phyloP scores from a whole-genome alignment of 2,113 vertebrate species.

The Protomyctophum bolini region DNA sequence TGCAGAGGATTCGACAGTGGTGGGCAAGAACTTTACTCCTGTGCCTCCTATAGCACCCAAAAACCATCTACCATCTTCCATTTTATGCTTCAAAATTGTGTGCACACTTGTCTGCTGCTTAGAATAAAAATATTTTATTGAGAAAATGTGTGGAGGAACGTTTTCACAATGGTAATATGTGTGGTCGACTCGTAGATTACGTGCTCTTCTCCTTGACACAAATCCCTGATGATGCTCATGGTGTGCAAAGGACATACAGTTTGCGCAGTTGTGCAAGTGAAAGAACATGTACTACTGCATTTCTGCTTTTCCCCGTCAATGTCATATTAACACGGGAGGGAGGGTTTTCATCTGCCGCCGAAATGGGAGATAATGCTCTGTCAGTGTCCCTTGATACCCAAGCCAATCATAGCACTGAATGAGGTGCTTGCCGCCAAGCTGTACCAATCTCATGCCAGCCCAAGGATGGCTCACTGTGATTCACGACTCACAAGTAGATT shows the following conservation, averaged over 20 bases:
- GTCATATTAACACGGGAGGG: conserved; percentile 37
- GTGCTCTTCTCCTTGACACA: neutral
- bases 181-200: no score
- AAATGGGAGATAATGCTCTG: conserved; percentile 17
- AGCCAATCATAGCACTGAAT: conserved; percentile 1
- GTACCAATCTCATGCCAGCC: conserved; percentile 27
- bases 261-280: conserved; percentile 49
- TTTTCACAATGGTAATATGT: no score
- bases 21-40: no score
- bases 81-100: no score
- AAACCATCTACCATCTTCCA: no score
- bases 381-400: neutral
- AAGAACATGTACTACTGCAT: conserved; percentile 14
- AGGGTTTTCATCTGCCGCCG: conserved; percentile 5
- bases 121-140: no score
- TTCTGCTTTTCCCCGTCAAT: conserved; percentile 29
- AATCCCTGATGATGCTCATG: conserved; percentile 24
- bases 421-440: neutral
- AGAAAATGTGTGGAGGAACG: no score
- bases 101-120: no score
- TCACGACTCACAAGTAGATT: conserved; percentile 25
- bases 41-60: no score
- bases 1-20: no score
- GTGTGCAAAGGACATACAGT: conserved; percentile 26
- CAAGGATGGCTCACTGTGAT: conserved; percentile 9